These are phyloP conservation scores for Lepetodrilus schrolli DNA, from an alignment of 2,888 invertebrate genomes.

Conservation along the genomic window DNA sequence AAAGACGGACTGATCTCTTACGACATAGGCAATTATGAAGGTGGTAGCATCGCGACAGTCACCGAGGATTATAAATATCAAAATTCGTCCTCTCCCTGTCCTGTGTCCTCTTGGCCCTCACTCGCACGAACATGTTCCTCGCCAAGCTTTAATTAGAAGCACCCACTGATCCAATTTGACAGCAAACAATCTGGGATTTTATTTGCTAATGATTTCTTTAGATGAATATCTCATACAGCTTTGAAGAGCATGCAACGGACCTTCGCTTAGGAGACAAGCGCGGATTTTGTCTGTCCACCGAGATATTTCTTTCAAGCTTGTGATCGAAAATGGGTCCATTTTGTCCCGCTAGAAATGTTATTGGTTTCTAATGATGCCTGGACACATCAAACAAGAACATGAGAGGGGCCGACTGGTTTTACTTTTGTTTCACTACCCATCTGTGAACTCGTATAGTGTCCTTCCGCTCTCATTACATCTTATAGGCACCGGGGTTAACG, in stretches of 20 bases:
- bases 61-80: too few species aligned
- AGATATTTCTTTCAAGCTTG: neutral
- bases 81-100: too few species aligned
- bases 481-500: too few species aligned
- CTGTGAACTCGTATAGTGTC: too few species aligned
- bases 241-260: neutral
- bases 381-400: neutral
- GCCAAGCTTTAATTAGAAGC: neutral
- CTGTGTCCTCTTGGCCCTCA: neutral
- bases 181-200: constrained; percentile 8
- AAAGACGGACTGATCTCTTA: too few species aligned
- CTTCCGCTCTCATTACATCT: too few species aligned
- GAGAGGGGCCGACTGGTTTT: too few species aligned
- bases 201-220: constrained; percentile 4
- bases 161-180: neutral
- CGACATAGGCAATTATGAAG: too few species aligned
- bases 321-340: neutral
- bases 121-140: neutral
- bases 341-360: neutral
- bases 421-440: too few species aligned
- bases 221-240: neutral
- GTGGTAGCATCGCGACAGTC: too few species aligned
- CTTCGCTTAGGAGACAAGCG: neutral
- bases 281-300: neutral
- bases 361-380: neutral